These are phyloP conservation scores for Camponotus floridanus DNA, from an alignment of 1,140 invertebrate genomes.

Conservation along the genomic window DNA sequence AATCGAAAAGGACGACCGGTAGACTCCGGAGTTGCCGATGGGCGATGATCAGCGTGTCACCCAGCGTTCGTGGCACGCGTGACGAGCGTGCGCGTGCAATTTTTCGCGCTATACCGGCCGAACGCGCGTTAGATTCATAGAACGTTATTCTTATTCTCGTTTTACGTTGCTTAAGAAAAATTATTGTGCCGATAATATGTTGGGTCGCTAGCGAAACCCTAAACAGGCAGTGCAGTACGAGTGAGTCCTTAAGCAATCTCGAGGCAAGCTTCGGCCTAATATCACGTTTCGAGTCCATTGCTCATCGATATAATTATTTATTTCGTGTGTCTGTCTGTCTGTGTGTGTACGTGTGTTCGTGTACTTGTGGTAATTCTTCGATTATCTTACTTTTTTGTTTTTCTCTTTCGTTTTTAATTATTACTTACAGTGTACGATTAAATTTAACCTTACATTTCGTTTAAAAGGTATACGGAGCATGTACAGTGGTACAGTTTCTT, in stretches of 20 bases:
- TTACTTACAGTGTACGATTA: slow-evolving; percentile 83
- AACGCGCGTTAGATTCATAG: slow-evolving; percentile 75
- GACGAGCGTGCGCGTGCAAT: slow-evolving; percentile 10
- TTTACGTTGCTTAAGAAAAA: slow-evolving; percentile 85
- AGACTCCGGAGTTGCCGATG: slow-evolving; percentile 16
- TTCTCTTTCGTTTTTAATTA: slow-evolving; percentile 74
- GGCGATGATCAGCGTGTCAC: neutral
- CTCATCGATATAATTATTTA: slow-evolving; percentile 82
- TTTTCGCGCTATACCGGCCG: slow-evolving; percentile 41
- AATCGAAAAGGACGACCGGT: slow-evolving; percentile 43
- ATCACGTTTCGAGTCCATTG: slow-evolving; percentile 86
- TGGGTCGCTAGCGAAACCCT: slow-evolving; percentile 86
- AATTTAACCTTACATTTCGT: slow-evolving; percentile 78
- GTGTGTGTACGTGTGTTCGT: slow-evolving; percentile 46
- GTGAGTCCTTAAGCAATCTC: slow-evolving; percentile 86
- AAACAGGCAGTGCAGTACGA: slow-evolving; percentile 87
- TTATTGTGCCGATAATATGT: slow-evolving; percentile 87
- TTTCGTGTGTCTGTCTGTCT: slow-evolving; percentile 56
- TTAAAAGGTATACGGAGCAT: slow-evolving; percentile 83
- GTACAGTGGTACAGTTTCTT: slow-evolving; percentile 84
- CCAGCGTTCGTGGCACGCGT: neutral
- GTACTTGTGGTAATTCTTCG: slow-evolving; percentile 59
- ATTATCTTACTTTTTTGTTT: slow-evolving; percentile 68
- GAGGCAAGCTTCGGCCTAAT: slow-evolving; percentile 87
- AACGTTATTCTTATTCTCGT: slow-evolving; percentile 77